Conservation (phyloP, 2,888 invertebrate species). For the Dorcus hopei region DNA sequence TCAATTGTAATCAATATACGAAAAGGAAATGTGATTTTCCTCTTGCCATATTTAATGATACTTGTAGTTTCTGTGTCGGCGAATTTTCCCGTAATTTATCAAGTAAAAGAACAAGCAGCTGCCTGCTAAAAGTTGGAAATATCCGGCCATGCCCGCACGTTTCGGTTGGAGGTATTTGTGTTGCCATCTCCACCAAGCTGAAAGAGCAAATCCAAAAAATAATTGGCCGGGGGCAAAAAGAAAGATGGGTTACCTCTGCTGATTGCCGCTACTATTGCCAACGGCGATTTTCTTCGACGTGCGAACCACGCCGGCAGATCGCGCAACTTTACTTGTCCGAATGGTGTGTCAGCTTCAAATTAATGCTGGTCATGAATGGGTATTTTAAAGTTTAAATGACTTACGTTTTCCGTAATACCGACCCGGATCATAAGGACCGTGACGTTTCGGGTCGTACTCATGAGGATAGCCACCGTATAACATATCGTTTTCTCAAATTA, state of each 20-base stretch:
- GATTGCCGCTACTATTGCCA: conserved; percentile 60
- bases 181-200: conserved; percentile 90
- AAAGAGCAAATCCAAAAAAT: conserved; percentile 25
- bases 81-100: conserved; percentile 76
- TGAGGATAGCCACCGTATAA: conserved; percentile 88
- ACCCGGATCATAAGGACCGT: conserved; percentile 92
- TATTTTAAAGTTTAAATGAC: conserved; percentile 34
- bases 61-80: conserved; percentile 80
- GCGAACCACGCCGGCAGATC: conserved; percentile 83
- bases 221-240: background rate
- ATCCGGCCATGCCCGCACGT: conserved; percentile 70
- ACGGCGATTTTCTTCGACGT: conserved; percentile 77
- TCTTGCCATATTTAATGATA: conserved; percentile 65
- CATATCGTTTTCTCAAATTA: conserved; percentile 50
- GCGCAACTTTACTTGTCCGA: conserved; percentile 80
- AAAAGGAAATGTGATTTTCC: too few species aligned
- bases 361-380: conserved; percentile 5
- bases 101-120: conserved; percentile 75
- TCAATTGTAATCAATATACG: too few species aligned
- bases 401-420: conserved; percentile 93
- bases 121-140: conserved; percentile 68
- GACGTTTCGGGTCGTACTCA: conserved; percentile 84
- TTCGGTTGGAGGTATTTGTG: conserved; percentile 83
- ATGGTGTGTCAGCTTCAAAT: conserved; percentile 77
- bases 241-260: conserved; percentile 63